A percentile compares a stretch with the other conserved stretches of the same genome.
These are phyloP conservation scores for Ovis aries DNA, from an alignment of 2,113 vertebrate species.

Conservation along the genomic window DNA sequence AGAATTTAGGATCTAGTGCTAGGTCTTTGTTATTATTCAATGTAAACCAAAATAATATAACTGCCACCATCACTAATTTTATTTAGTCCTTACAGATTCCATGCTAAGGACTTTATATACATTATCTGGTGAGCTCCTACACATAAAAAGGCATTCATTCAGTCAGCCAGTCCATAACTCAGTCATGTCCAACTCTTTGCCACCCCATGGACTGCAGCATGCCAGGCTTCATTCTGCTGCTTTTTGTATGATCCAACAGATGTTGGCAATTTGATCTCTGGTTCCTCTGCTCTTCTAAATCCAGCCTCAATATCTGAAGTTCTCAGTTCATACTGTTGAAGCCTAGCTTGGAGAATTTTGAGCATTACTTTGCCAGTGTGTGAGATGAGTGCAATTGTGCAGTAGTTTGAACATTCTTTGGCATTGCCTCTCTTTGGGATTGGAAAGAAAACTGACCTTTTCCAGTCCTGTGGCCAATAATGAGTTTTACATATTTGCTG, in stretches of 20 bases:
- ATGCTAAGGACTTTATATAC: background rate
- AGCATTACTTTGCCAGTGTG: background rate
- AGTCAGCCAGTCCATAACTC: background rate
- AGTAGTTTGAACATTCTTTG: background rate
- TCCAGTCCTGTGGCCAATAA: background rate
- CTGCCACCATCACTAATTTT: background rate
- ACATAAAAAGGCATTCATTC: background rate
- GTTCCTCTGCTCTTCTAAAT: background rate
- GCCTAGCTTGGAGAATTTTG: background rate
- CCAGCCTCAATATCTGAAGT: background rate
- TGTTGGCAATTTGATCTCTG: background rate
- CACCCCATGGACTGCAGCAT: background rate
- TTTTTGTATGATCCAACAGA: background rate
- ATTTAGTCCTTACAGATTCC: background rate
- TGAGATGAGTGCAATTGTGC: background rate
- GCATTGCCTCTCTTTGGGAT: background rate
- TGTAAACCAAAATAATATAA: background rate
- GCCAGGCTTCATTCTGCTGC: background rate
- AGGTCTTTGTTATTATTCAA: background rate
- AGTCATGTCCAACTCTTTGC: background rate
- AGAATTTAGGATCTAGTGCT: background rate
- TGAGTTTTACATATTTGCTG: background rate
- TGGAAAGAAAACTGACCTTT: background rate
- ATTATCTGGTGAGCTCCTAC: background rate
- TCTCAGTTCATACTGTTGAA: background rate